These are phyloP conservation scores for Sciurus carolinensis DNA, from an alignment of 2,797 vertebrate genomes.

Conservation along the genomic window DNA sequence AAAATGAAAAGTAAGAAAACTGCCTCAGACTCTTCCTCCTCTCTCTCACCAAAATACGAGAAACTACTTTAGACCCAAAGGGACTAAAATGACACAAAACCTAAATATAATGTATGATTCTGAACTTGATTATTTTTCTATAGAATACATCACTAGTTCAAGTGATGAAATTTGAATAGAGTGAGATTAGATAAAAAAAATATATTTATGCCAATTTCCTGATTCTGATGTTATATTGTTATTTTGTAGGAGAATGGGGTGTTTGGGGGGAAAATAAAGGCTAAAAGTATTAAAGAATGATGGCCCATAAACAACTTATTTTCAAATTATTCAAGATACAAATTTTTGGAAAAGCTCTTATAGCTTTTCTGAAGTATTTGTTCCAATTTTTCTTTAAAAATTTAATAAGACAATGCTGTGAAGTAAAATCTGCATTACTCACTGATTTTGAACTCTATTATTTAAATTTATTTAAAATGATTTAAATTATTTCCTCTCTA, in stretches of 20 bases:
- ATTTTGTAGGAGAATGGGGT: neutral
- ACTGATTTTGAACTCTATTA: slow-evolving; percentile 37
- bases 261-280: neutral
- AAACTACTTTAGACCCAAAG: neutral
- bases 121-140: slow-evolving; percentile 59
- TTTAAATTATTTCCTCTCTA: slow-evolving; percentile 48
- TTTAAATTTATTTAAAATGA: slow-evolving; percentile 57
- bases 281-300: slow-evolving; percentile 48
- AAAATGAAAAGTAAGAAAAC: neutral
- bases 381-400: slow-evolving; percentile 46
- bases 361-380: neutral
- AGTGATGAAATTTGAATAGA: slow-evolving; percentile 34
- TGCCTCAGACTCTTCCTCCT: neutral
- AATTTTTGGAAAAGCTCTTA: slow-evolving; percentile 42
- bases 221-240: slow-evolving; percentile 4
- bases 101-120: neutral
- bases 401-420: slow-evolving; percentile 39
- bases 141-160: slow-evolving; percentile 15
- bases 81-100: neutral
- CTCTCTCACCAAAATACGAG: neutral
- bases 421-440: slow-evolving; percentile 48
- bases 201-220: slow-evolving; percentile 9
- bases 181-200: neutral
- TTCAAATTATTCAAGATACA: slow-evolving; percentile 9
- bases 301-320: neutral